Evolutionary conservation across 2,113 vertebrate species (phyloP).

Genomic region (Falco punctatus): DNA sequence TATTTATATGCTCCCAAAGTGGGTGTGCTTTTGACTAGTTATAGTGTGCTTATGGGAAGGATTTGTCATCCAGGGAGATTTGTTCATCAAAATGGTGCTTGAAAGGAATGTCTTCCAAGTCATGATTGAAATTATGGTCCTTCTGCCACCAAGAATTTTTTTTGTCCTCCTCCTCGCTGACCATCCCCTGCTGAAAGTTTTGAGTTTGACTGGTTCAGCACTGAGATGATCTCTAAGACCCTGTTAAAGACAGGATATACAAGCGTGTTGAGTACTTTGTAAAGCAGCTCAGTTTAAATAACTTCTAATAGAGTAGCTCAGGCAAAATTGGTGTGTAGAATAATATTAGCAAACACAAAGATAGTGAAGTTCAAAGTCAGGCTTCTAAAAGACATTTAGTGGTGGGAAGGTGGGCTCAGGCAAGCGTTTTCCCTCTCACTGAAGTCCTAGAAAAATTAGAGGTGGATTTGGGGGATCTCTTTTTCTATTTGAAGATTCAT

Average conservation of each 20-base stretch:
- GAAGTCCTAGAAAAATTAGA: background rate
- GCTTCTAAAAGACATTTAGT: background rate
- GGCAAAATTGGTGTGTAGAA: background rate
- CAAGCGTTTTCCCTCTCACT: background rate
- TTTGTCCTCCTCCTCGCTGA: background rate
- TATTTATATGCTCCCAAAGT: background rate
- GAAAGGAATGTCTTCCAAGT: background rate
- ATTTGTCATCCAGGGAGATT: background rate
- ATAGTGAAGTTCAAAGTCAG: background rate
- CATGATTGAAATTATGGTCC: background rate
- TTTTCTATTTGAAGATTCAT: background rate
- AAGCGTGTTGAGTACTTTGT: background rate
- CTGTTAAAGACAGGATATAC: background rate
- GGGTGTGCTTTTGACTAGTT: background rate
- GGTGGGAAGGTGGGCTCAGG: background rate
- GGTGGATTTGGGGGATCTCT: background rate
- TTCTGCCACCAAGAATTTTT: background rate
- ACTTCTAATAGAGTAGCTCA: background rate
- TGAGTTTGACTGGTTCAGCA: background rate
- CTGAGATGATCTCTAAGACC: background rate
- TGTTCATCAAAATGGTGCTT: background rate
- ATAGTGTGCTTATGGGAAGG: background rate
- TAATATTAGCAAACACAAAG: background rate
- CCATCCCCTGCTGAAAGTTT: background rate
- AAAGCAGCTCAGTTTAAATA: background rate